Conservation (phyloP, 2,113 vertebrate species). For the Pheucticus melanocephalus region DNA sequence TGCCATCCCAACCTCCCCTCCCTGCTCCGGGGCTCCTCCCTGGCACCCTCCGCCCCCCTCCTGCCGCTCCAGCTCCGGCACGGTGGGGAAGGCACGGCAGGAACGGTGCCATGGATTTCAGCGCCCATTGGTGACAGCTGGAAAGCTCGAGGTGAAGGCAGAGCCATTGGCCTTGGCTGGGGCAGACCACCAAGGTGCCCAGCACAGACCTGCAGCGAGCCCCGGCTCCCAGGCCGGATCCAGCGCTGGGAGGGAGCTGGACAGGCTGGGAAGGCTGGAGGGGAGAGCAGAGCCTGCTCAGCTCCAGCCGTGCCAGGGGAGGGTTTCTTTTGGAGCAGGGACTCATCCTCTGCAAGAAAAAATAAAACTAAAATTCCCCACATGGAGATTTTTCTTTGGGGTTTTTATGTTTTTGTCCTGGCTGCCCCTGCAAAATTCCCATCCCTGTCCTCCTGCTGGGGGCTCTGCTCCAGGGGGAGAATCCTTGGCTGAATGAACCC, state of each 20-base stretch:
- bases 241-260: background rate
- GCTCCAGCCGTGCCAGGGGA: background rate
- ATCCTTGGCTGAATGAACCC: background rate
- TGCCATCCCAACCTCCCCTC: background rate
- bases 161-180: background rate
- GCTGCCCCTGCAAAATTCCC: background rate
- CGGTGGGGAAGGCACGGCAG: background rate
- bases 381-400: rapidly evolving
- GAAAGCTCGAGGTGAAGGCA: background rate
- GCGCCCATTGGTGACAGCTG: background rate
- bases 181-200: background rate
- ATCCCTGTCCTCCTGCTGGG: rapidly evolving
- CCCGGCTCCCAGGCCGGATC: background rate
- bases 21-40: background rate
- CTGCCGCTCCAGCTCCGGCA: background rate
- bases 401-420: background rate
- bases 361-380: background rate
- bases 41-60: background rate
- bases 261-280: background rate
- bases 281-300: background rate
- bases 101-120: background rate
- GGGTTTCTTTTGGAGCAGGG: background rate
- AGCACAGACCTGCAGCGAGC: background rate
- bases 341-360: background rate
- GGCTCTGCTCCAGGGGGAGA: background rate